Conservation (phyloP, 2,113 vertebrate genomes). For the Delphinapterus leucas region DNA sequence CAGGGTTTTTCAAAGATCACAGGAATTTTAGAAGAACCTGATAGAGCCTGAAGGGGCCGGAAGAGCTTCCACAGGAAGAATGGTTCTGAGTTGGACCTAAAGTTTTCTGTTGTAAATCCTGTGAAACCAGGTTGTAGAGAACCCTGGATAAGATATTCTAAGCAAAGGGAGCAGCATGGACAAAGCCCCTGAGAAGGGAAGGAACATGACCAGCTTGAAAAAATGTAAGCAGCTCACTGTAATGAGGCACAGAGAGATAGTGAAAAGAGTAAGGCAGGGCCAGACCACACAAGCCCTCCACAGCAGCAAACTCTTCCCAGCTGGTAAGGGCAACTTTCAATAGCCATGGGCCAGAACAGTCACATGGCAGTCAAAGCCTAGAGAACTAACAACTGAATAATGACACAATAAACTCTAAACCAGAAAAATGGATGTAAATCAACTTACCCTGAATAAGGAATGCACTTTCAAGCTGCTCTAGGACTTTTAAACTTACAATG, state of each 20-base stretch:
- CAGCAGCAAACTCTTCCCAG: not conserved
- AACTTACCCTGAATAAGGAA: not conserved
- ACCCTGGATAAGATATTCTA: not conserved
- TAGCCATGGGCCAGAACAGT: not conserved
- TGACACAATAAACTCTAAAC: not conserved
- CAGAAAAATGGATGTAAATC: not conserved
- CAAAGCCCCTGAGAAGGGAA: not conserved
- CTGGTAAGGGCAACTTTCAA: not conserved
- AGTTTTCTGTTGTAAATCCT: not conserved
- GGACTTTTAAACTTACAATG: not conserved
- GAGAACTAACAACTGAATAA: not conserved
- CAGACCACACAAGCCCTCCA: not conserved
- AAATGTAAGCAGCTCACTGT: not conserved
- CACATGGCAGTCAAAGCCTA: not conserved
- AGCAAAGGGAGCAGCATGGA: not conserved
- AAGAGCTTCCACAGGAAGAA: not conserved
- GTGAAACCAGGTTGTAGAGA: not conserved
- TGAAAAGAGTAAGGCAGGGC: not conserved
- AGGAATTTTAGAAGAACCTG: not conserved
- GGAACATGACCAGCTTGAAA: not conserved
- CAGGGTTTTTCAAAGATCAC: not conserved
- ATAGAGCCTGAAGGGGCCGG: not conserved
- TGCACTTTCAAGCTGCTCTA: not conserved
- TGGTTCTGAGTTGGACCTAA: not conserved
- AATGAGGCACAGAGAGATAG: not conserved